A percentile compares a stretch with the other conserved stretches of the same genome.
Evolutionary conservation across 2,113 vertebrate species (phyloP).

Genomic region (Chionomys nivalis): DNA sequence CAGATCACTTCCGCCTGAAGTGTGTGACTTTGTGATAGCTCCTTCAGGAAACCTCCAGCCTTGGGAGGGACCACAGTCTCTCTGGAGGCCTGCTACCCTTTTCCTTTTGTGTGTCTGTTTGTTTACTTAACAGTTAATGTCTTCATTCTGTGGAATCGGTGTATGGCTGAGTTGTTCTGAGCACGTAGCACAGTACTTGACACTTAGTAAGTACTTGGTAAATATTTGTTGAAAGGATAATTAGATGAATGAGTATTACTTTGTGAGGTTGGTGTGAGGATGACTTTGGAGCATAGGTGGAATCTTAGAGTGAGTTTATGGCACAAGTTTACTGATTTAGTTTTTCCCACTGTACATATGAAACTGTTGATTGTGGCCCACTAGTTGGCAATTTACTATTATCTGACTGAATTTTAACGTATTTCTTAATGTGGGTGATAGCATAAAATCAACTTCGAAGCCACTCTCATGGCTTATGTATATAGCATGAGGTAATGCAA

Average conservation of each 20-base stretch:
- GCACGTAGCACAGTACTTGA: background rate
- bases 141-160: constrained; percentile 1
- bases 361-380: background rate
- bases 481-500: background rate
- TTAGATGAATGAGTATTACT: constrained; percentile 37
- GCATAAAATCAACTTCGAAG: constrained; percentile 14
- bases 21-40: background rate
- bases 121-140: background rate
- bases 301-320: constrained; percentile 33
- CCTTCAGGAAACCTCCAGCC: background rate
- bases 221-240: constrained; percentile 36
- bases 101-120: background rate
- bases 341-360: background rate
- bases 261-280: background rate
- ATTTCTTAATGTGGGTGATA: constrained; percentile 35
- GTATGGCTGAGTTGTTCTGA: constrained; percentile 38
- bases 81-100: background rate
- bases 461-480: background rate
- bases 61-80: background rate
- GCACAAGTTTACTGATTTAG: background rate
- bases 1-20: background rate
- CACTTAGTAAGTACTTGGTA: background rate
- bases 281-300: background rate
- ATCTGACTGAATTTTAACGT: background rate
- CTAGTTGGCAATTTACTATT: constrained; percentile 3